Base-by-base conservation (phyloP, 2,888 invertebrate species). In the Chrysolina oricalcia region DNA sequence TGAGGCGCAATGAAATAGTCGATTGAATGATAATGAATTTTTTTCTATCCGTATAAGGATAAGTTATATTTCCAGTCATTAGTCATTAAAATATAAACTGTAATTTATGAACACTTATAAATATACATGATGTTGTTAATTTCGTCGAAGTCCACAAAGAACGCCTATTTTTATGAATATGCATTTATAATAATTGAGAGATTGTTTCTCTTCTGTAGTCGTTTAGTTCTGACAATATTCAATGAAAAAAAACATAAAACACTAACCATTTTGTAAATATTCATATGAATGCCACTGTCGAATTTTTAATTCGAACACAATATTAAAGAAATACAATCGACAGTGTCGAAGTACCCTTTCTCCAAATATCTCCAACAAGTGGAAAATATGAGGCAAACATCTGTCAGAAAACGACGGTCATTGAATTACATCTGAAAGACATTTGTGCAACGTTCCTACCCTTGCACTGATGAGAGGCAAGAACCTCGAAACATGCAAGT, bases 71-170 rank as follows among this genome's bases (percentile, higher is more conserved):
- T 63, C 63, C 43, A 63, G 48, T 56, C 70, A 43, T 74, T 64
- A 70, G 17, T 69, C 63, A 70, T 74, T 74, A 59, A 65, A 70
- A 70, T 74, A 73, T 73, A 74, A 70, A 74, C 65, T 21, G 59
- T 66, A 66, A 66, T 70, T 74, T 74, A 69, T 68, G 46, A 35
- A 56, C 43, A 70, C 53, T 69, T 50, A 59, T 50, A 11, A 27
- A 64, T 27, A 46, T 56, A 46, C 63, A 64, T 35, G 43, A 40
- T 66, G 41, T 65, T 48, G 21, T 56, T 21, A 40, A 13, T 43
- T 46, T 43, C 46, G 41, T 19, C 27, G 53, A 27, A 59, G 23
- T 46, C 53, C 19, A 10, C 13, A 19, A 59, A 43, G 23, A 70
- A 70, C 21, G 63, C 21, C 15, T 10, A 9, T 48, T 19, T 43